Base-by-base conservation (phyloP, 1,140 invertebrate species). In the Formica selysi region DNA sequence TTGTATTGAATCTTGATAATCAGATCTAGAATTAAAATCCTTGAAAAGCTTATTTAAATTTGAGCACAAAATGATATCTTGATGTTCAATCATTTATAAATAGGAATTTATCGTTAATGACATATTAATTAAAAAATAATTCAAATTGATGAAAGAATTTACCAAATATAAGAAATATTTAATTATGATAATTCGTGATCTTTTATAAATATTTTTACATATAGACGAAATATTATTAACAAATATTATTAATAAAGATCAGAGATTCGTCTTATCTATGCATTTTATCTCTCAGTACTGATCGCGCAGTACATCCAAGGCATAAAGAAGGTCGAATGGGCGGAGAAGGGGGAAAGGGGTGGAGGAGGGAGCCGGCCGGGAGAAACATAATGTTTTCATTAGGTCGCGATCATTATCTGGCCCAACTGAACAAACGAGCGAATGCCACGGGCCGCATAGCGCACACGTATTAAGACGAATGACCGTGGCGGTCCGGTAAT, bases 311-410 rank as follows among this genome's bases (percentile, higher is more conserved):
- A 4, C 44, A 73, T 44, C 26, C 54, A 36, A 78, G 26, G 44
- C 3, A 44, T 44, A 59, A 86, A 65, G 59, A 70, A 32, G 54
- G 22, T 59, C 22, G 22, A 48, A 41, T 8, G 13, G 51, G 19
- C 44, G 48, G 3, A 19, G 48, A 51, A 51, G n/a, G 29, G 16
- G 38, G 19, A 57, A 78, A 36, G 41, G 68, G n/a, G 19, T 59
- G 44, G 29, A 29, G 76, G 44, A 29, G 8, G 36, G 36, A 78
- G 59, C 59, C 64, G 59, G 38, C 67, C 54, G n/a, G 41, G 38
- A 83, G 54, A 74, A 87, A 90, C 85, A 86, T 93, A 91, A 92
- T 91, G 89, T 93, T 91, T 93, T 92, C 91, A 91, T 92, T 91
- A 91, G 87, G 86, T 90, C 86, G 85, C 83, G 91, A 92, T 92